Conservation (phyloP, 2,113 vertebrate species). For the Phaethornis superciliosus region DNA sequence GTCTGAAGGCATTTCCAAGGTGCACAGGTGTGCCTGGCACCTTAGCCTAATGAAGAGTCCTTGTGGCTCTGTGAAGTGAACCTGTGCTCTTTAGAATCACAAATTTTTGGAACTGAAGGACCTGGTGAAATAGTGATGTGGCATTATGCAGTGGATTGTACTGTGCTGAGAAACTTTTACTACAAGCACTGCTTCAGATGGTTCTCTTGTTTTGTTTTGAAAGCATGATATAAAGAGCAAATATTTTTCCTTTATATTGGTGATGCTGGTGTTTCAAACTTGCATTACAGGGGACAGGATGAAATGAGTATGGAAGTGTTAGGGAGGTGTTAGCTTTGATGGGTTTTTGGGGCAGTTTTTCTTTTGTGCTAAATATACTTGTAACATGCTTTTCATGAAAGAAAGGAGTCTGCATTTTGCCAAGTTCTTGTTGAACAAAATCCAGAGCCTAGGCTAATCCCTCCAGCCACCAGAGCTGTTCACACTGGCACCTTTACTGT, state of each 20-base stretch:
- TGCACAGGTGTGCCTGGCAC: accelerated
- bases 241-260: not conserved
- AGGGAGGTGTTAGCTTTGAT: no score
- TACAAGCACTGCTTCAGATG: not conserved
- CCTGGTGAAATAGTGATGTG: not conserved
- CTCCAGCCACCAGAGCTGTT: not conserved
- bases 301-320: not conserved
- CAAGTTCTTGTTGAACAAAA: not conserved
- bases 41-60: not conserved
- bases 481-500: not conserved
- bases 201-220: not conserved
- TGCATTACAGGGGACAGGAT: not conserved
- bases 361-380: not conserved
- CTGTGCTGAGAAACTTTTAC: not conserved
- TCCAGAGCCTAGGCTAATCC: not conserved
- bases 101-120: not conserved
- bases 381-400: not conserved
- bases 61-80: not conserved
- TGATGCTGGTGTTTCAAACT: not conserved
- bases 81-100: accelerated
- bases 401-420: not conserved
- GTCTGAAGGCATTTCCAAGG: not conserved
- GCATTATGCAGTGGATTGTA: not conserved
- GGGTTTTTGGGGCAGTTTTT: no score
- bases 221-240: not conserved